A percentile compares a stretch with the other conserved stretches of the same genome.
phyloP scores from a whole-genome alignment of 2,888 invertebrate species.

The Rhamnusium bicolor region DNA sequence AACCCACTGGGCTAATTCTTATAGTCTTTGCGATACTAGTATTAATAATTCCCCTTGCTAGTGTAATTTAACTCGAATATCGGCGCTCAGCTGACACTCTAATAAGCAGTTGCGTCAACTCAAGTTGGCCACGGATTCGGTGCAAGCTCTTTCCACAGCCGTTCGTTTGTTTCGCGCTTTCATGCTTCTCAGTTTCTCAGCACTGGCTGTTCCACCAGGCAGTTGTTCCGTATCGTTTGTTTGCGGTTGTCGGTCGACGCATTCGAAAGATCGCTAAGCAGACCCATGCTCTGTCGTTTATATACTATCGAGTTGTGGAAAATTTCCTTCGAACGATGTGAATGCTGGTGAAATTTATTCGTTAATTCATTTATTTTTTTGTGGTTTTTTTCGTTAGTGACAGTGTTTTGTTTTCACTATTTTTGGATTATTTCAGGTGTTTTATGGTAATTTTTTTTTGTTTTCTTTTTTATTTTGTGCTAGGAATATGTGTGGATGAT shows the following conservation, averaged over 20 bases:
- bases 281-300: slow-evolving; percentile 45
- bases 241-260: slow-evolving; percentile 27
- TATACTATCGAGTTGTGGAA: slow-evolving; percentile 42
- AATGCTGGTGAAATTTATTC: slow-evolving; percentile 33
- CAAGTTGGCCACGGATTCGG: slow-evolving; percentile 22
- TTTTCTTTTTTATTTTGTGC: neutral
- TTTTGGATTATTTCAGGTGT: slow-evolving; percentile 35
- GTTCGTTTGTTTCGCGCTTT: slow-evolving; percentile 15
- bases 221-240: slow-evolving; percentile 42
- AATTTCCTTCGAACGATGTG: slow-evolving; percentile 37
- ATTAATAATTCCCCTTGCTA: too few species aligned
- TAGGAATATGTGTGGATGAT: slow-evolving; percentile 23
- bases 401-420: slow-evolving; percentile 33
- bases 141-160: slow-evolving; percentile 9
- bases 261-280: slow-evolving; percentile 43
- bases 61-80: too few species aligned
- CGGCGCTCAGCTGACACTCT: slow-evolving; percentile 18
- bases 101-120: slow-evolving; percentile 10
- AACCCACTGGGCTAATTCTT: too few species aligned
- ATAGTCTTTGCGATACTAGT: too few species aligned
- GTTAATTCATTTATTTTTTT: slow-evolving; percentile 23
- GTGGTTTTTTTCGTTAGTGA: slow-evolving; percentile 35
- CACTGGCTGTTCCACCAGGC: slow-evolving; percentile 18
- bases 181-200: slow-evolving; percentile 9
- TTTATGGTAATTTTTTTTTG: slow-evolving; percentile 33